phyloP scores from a whole-genome alignment of 2,797 vertebrate genomes.

The Lutjanus argentimaculatus region DNA sequence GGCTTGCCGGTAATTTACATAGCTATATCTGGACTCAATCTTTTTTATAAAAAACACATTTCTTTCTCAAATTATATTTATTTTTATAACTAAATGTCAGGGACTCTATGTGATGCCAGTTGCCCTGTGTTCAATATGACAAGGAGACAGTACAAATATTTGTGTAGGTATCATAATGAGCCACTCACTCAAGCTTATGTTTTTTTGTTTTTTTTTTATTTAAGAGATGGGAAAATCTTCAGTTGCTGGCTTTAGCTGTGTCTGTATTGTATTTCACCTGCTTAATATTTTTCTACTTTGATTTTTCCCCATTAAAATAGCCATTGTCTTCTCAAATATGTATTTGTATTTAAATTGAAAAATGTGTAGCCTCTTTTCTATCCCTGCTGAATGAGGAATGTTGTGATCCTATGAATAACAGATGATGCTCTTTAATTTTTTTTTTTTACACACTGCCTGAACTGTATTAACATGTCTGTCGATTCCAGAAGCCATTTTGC shows the following conservation, averaged over 20 bases:
- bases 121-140: conserved; percentile 1
- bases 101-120: conserved; percentile 26
- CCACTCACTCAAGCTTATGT: conserved; percentile 7
- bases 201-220: conserved; percentile 23
- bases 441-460: conserved; percentile 29
- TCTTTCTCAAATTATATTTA: conserved; percentile 68
- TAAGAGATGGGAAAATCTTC: conserved; percentile 10
- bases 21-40: conserved; percentile 22
- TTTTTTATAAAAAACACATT: conserved; percentile 42
- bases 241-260: conserved; percentile 14
- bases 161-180: conserved; percentile 32
- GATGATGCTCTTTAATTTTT: conserved; percentile 22
- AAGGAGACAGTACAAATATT: conserved; percentile 11
- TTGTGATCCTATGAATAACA: conserved; percentile 52
- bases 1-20: conserved; percentile 10
- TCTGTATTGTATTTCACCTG: not conserved
- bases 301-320: not conserved
- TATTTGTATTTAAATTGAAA: conserved; percentile 49
- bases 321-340: conserved; percentile 4
- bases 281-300: conserved; percentile 1
- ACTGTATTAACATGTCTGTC: conserved; percentile 21
- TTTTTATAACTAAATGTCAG: conserved; percentile 65
- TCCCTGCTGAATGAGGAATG: conserved; percentile 44
- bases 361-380: conserved; percentile 35
- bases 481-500: conserved; percentile 43